A percentile compares a stretch with the other conserved stretches of the same genome.
Conservation (phyloP, 2,888 invertebrate species). For the Euphydryas editha region DNA sequence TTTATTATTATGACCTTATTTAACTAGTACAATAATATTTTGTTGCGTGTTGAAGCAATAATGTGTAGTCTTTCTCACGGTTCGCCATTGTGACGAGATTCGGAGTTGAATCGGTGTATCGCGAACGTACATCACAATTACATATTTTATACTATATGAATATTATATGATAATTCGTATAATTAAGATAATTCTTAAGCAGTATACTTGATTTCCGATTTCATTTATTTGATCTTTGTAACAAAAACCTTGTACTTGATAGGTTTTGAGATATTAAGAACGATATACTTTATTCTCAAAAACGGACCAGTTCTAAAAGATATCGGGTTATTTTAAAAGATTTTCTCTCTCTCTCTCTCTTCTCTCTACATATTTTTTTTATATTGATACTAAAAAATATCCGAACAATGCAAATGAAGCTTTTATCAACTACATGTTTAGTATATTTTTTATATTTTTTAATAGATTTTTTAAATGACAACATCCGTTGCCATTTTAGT, state of each 20-base stretch:
- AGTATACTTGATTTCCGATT: too few relatives aligned
- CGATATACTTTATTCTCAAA: too few relatives aligned
- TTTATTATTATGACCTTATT: conserved; percentile 48
- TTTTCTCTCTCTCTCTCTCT: too few relatives aligned
- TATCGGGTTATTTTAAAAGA: too few relatives aligned
- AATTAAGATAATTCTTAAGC: background rate
- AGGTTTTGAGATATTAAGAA: too few relatives aligned
- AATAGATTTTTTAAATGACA: conserved; percentile 5
- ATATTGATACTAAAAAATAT: too few relatives aligned
- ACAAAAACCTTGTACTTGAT: too few relatives aligned
- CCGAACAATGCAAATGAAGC: too few relatives aligned
- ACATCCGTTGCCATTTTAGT: conserved; percentile 9
- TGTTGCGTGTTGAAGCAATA: conserved; percentile 44
- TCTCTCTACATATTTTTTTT: too few relatives aligned
- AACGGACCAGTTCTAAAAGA: too few relatives aligned
- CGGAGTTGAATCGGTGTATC: conserved; percentile 27
- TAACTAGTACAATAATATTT: conserved; percentile 46
- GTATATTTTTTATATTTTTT: background rate
- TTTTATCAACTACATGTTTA: too few relatives aligned
- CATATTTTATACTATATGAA: background rate
- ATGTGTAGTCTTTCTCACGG: conserved; percentile 48
- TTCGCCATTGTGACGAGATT: conserved; percentile 36
- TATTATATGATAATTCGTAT: background rate
- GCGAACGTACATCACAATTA: conserved; percentile 1
- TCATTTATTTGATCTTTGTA: too few relatives aligned